Conservation (phyloP, 2,113 vertebrate species). For the Tetraodon nigroviridis region DNA sequence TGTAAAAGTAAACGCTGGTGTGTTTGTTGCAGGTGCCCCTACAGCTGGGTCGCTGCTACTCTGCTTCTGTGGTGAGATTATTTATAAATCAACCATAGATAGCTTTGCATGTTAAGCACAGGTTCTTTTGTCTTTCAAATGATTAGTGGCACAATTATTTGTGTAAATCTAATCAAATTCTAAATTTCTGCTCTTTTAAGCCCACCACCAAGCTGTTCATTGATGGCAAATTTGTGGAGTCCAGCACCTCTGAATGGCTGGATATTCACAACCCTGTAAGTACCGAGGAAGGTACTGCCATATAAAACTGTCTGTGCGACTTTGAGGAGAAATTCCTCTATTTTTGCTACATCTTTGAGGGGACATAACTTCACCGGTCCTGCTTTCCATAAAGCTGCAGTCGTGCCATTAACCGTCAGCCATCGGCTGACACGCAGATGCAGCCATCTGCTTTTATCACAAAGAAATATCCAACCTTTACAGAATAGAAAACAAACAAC, state of each 20-base stretch:
- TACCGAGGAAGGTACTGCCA: slow-evolving; percentile 23
- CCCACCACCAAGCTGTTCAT: slow-evolving; percentile 95
- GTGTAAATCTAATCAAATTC: too few relatives aligned
- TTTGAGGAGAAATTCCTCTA: too few relatives aligned
- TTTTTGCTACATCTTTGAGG: neutral
- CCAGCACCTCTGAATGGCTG: slow-evolving; percentile 90
- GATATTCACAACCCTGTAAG: slow-evolving; percentile 96
- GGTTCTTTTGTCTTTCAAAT: too few relatives aligned
- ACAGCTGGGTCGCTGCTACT: slow-evolving; percentile 67
- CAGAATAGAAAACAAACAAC: slow-evolving; percentile 14
- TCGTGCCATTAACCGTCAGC: neutral
- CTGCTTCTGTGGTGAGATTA: slow-evolving; percentile 66
- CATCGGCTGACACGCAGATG: slow-evolving; percentile 8
- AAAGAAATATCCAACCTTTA: slow-evolving; percentile 8
- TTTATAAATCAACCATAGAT: neutral
- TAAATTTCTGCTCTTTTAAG: slow-evolving; percentile 65
- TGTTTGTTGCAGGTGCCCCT: slow-evolving; percentile 50
- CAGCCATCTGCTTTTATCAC: slow-evolving; percentile 9
- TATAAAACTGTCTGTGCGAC: too few relatives aligned
- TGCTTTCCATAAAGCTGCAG: too few relatives aligned
- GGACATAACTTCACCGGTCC: too few relatives aligned
- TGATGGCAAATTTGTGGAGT: slow-evolving; percentile 95
- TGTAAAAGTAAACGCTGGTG: slow-evolving; percentile 7
- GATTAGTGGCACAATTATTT: too few relatives aligned
- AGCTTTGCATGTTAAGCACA: neutral